Conservation (phyloP, 2,113 vertebrate species). For the Taurulus bubalis region DNA sequence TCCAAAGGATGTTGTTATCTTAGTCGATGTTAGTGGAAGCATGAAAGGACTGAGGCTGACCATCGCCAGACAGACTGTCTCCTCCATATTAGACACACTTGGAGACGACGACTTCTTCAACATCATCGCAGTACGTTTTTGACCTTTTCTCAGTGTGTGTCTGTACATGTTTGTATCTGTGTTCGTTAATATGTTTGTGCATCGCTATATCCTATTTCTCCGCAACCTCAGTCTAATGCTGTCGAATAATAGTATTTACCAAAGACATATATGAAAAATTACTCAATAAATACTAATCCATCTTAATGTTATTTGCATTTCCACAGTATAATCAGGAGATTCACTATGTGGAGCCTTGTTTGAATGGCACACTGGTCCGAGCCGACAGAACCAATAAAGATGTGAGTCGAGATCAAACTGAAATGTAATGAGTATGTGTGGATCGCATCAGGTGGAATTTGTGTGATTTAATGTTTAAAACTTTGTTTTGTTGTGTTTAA, state of each 20-base stretch:
- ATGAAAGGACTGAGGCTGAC: slow-evolving; percentile 98
- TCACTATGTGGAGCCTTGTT: slow-evolving; percentile 96
- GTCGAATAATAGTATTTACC: not conserved
- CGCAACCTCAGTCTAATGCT: not conserved
- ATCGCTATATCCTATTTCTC: not conserved
- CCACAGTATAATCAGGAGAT: slow-evolving; percentile 96
- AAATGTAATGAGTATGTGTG: slow-evolving; percentile 22
- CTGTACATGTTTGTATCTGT: slow-evolving; percentile 1
- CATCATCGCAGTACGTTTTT: slow-evolving; percentile 91
- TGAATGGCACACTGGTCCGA: slow-evolving; percentile 96
- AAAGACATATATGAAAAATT: not conserved
- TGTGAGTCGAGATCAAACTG: slow-evolving; percentile 81
- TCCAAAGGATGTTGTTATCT: slow-evolving; percentile 97
- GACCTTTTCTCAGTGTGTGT: not conserved
- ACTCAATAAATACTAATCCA: not conserved
- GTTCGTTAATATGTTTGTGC: not conserved
- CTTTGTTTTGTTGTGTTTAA: no score
- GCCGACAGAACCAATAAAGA: slow-evolving; percentile 97
- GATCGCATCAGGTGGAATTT: slow-evolving; percentile 10
- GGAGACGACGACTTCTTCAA: slow-evolving; percentile 99
- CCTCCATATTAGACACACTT: slow-evolving; percentile 97
- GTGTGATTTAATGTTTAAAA: slow-evolving; percentile 26
- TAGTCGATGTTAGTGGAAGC: slow-evolving; percentile 97
- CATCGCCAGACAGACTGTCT: slow-evolving; percentile 96
- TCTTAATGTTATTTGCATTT: slow-evolving; percentile 46